These are phyloP conservation scores for Brachyhypopomus gauderio DNA, from an alignment of 2,113 vertebrate species.

Conservation along the genomic window DNA sequence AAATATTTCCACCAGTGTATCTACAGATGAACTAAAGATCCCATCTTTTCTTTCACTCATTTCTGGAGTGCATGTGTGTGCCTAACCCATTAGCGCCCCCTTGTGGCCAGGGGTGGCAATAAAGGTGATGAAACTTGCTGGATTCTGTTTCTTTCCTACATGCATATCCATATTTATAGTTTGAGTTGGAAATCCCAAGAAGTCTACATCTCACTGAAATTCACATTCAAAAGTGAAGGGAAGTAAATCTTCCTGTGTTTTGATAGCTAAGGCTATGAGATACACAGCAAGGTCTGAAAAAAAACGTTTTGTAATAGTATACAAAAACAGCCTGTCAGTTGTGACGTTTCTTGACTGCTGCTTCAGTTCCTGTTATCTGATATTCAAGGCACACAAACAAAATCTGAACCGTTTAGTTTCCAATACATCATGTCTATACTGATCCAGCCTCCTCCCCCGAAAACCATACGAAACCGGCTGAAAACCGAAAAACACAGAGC, in stretches of 20 bases:
- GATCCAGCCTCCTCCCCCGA: no score
- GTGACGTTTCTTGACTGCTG: not conserved
- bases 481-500: no score
- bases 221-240: not conserved
- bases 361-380: constrained; percentile 1
- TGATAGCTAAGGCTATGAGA: not conserved
- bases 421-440: no score
- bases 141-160: not conserved
- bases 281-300: not conserved
- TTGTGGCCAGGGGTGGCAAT: not conserved
- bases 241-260: not conserved
- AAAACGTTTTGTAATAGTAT: not conserved
- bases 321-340: not conserved
- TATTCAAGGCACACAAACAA: not conserved
- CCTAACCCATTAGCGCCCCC: not conserved
- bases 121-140: not conserved
- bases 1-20: no score
- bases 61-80: not conserved
- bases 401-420: no score
- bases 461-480: no score
- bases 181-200: no score
- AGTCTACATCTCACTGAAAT: not conserved
- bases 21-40: no score
- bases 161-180: no score
- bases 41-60: not conserved